phyloP scores from a whole-genome alignment of 2,113 vertebrate genomes.

The Collichthys lucidus region DNA sequence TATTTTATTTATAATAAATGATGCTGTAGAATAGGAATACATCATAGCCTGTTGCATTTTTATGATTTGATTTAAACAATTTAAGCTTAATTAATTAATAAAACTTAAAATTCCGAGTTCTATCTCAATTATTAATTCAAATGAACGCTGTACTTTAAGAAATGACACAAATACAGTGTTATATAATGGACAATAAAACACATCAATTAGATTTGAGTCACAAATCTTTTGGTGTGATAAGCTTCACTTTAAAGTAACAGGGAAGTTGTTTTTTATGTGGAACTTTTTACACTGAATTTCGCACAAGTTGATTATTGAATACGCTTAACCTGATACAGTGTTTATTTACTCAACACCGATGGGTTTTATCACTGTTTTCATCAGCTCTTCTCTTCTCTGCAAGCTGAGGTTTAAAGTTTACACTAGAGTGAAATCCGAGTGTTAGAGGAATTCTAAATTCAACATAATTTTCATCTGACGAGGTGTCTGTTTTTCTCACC shows the following conservation, averaged over 20 bases:
- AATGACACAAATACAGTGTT: not conserved
- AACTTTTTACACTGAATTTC: not conserved
- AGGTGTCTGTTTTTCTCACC: constrained; percentile 34
- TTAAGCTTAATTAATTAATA: too few relatives aligned
- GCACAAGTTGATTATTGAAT: not conserved
- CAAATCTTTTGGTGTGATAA: too few relatives aligned
- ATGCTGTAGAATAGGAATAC: too few relatives aligned
- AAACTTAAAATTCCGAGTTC: too few relatives aligned
- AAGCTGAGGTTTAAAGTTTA: constrained; percentile 27
- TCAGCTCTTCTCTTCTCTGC: constrained; percentile 9
- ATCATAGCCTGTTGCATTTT: too few relatives aligned
- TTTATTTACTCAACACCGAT: not conserved
- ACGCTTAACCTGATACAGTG: not conserved
- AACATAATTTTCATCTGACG: constrained; percentile 7
- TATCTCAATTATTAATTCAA: not conserved
- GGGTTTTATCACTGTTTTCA: constrained; percentile 19
- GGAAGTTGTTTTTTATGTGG: not conserved
- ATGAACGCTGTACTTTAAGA: too few relatives aligned
- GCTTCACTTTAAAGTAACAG: not conserved
- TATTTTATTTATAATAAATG: too few relatives aligned
- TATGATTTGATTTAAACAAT: too few relatives aligned
- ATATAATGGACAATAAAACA: not conserved
- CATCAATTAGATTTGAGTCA: too few relatives aligned
- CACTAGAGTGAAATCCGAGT: not conserved
- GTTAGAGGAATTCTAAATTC: constrained; percentile 19